phyloP scores from a whole-genome alignment of 2,113 vertebrate species.

The Pycnonotus jocosus region DNA sequence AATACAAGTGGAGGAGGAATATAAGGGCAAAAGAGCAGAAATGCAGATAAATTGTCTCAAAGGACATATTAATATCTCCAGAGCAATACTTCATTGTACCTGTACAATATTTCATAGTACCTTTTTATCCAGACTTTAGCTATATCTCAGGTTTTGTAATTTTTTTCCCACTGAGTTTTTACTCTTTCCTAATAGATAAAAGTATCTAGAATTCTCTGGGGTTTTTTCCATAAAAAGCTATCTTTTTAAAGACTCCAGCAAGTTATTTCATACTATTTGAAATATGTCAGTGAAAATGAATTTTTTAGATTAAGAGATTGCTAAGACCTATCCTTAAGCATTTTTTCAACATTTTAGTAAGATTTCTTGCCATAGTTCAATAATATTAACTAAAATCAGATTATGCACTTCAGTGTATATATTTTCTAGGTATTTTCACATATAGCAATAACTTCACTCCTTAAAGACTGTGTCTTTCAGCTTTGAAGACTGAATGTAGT shows the following conservation, averaged over 20 bases:
- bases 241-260: background rate
- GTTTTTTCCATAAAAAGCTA: background rate
- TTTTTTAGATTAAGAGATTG: background rate
- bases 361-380: background rate
- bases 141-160: background rate
- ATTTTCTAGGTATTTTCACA: background rate
- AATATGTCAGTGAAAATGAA: background rate
- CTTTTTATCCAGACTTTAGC: background rate
- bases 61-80: background rate
- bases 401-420: background rate
- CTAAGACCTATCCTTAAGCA: background rate
- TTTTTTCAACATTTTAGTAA: background rate
- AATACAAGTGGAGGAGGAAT: background rate
- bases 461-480: background rate
- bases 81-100: background rate
- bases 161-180: background rate
- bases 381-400: background rate
- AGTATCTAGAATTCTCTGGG: background rate
- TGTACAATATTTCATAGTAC: background rate
- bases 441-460: background rate
- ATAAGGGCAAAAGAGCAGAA: background rate
- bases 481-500: background rate
- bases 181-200: background rate
- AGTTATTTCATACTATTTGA: background rate
- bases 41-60: background rate